These are phyloP conservation scores for Tokudaia muenninki DNA, from an alignment of 2,797 vertebrate species.

Conservation along the genomic window DNA sequence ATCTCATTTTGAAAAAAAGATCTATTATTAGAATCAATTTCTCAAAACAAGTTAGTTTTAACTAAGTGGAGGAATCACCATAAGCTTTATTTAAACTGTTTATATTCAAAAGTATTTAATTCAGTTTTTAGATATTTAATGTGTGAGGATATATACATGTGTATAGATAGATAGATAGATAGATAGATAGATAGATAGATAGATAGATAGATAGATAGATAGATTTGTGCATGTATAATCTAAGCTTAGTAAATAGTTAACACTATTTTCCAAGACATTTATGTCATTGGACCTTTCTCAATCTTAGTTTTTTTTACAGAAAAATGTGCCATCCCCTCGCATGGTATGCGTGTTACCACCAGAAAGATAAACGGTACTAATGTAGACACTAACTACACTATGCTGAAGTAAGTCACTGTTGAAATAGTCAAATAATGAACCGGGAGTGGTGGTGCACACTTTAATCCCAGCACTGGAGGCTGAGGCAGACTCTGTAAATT, in stretches of 20 bases:
- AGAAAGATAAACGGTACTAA: not conserved
- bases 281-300: conserved; percentile 53
- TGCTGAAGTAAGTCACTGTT: not conserved
- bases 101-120: conserved; percentile 53
- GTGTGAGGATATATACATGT: not conserved
- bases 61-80: conserved; percentile 30
- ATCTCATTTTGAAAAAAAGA: conserved; percentile 62
- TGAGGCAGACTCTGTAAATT: not conserved
- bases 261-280: conserved; percentile 43
- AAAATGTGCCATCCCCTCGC: conserved; percentile 3
- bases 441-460: not conserved
- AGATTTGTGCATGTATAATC: not conserved
- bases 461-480: not conserved
- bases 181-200: not conserved
- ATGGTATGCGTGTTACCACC: not conserved
- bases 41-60: conserved; percentile 39
- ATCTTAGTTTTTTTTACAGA: conserved; percentile 33
- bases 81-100: conserved; percentile 49
- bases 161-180: not conserved
- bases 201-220: not conserved
- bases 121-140: conserved; percentile 56
- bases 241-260: conserved; percentile 45
- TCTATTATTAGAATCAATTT: conserved; percentile 51
- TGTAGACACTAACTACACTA: not conserved
- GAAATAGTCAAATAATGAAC: conserved; percentile 1